Percentiles rank a stretch among this genome's conserved stretches.
Conservation (phyloP, 2,888 invertebrate species). For the Rhaphigaster nebulosa region DNA sequence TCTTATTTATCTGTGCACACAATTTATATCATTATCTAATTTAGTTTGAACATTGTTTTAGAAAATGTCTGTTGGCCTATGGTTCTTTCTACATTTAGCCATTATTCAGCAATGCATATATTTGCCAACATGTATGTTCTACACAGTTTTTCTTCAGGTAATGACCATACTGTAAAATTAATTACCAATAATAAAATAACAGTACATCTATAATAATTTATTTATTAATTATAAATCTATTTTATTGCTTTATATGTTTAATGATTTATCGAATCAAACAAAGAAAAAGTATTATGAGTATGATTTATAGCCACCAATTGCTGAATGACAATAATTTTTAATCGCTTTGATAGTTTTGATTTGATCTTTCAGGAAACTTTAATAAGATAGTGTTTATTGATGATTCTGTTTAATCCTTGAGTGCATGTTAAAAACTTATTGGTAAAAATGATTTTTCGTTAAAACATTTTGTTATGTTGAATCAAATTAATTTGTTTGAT, state of each 20-base stretch:
- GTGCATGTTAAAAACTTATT: background rate
- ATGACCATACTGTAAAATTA: background rate
- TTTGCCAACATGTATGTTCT: conserved; percentile 97
- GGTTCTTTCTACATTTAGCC: conserved; percentile 95
- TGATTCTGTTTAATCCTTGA: background rate
- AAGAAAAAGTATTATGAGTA: background rate
- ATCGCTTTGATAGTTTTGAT: background rate
- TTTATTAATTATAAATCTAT: background rate
- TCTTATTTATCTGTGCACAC: background rate
- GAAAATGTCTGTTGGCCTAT: conserved; percentile 86
- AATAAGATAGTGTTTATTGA: background rate
- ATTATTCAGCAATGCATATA: conserved; percentile 88
- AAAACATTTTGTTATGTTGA: background rate
- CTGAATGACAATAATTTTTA: background rate
- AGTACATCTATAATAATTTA: background rate
- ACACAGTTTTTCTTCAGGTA: conserved; percentile 82
- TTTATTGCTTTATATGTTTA: background rate
- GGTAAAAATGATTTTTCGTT: background rate
- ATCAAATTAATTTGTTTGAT: background rate
- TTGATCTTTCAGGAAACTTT: background rate
- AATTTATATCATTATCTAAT: conserved; percentile 55
- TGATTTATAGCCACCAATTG: background rate
- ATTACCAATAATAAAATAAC: background rate
- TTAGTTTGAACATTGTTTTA: conserved; percentile 69
- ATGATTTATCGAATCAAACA: background rate